Percentiles rank a stretch among this genome's conserved stretches.
Conservation (phyloP, 2,888 invertebrate species). For the Pelosia muscerda region DNA sequence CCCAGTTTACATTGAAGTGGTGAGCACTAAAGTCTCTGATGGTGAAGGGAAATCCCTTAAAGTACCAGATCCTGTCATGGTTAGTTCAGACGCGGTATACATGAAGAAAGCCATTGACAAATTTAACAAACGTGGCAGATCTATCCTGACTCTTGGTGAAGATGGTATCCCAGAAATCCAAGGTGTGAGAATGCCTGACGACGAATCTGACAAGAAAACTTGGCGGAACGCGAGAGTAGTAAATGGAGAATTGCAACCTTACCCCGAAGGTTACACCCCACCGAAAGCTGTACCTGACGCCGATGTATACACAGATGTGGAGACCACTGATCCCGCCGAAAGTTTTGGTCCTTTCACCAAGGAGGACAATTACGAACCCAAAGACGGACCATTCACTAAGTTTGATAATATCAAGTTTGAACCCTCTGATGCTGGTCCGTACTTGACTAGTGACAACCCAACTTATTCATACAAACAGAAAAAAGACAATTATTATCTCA, state of each 20-base stretch:
- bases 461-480: constrained; percentile 74
- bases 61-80: constrained; percentile 90
- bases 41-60: constrained; percentile 79
- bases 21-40: constrained; percentile 82
- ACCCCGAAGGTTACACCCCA: constrained; percentile 90
- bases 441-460: constrained; percentile 72
- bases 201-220: constrained; percentile 92
- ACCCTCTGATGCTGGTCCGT: constrained; percentile 71
- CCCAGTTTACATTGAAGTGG: constrained; percentile 85
- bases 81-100: constrained; percentile 89
- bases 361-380: constrained; percentile 86
- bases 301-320: constrained; percentile 83
- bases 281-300: constrained; percentile 88
- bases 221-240: constrained; percentile 96
- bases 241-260: constrained; percentile 92
- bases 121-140: constrained; percentile 88
- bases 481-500: constrained; percentile 77
- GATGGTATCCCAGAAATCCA: constrained; percentile 94
- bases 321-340: constrained; percentile 67
- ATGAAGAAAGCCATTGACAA: constrained; percentile 84
- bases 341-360: constrained; percentile 88
- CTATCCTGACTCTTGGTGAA: constrained; percentile 88
- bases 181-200: constrained; percentile 94
- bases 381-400: constrained; percentile 88
- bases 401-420: constrained; percentile 85